Evolutionary conservation across 2,888 invertebrate genomes (phyloP).

Genomic region (Megaustenia siamemsis): DNA sequence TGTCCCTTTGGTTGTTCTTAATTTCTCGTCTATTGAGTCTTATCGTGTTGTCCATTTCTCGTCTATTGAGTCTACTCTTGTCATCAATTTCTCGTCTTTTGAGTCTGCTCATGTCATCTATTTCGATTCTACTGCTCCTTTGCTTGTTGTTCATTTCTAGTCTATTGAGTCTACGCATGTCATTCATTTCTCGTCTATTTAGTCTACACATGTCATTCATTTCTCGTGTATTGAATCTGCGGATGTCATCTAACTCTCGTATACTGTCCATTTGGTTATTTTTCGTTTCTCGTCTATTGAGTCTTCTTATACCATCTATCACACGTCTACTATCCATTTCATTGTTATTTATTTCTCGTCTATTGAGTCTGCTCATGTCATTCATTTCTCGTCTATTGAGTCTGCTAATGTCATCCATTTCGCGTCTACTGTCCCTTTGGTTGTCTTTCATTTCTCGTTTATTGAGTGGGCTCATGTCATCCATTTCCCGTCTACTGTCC

Average conservation of each 20-base stretch:
- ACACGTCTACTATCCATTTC: neutral
- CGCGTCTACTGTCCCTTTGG: too few species aligned
- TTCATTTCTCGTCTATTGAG: too few species aligned
- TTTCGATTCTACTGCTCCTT: neutral
- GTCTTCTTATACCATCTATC: neutral
- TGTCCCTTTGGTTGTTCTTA: neutral
- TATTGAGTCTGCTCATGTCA: too few species aligned
- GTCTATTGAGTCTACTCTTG: neutral
- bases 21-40: neutral
- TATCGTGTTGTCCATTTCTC: neutral
- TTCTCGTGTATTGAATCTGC: constrained; percentile 21
- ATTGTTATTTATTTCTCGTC: neutral
- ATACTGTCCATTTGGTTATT: too few species aligned
- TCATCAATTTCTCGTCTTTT: neutral
- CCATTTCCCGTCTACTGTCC: neutral
- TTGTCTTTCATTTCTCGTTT: too few species aligned
- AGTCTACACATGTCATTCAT: too few species aligned
- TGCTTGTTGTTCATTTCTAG: neutral
- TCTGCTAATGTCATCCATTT: too few species aligned
- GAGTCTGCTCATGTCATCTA: neutral
- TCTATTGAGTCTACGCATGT: too few species aligned
- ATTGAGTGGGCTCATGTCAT: too few species aligned
- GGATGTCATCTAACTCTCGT: neutral
- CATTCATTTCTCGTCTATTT: too few species aligned
- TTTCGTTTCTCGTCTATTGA: too few species aligned